Evolutionary conservation across 2,888 invertebrate species (phyloP), one percentile per base, ranked within the genome.

Genomic region (Papilio protenor): DNA sequence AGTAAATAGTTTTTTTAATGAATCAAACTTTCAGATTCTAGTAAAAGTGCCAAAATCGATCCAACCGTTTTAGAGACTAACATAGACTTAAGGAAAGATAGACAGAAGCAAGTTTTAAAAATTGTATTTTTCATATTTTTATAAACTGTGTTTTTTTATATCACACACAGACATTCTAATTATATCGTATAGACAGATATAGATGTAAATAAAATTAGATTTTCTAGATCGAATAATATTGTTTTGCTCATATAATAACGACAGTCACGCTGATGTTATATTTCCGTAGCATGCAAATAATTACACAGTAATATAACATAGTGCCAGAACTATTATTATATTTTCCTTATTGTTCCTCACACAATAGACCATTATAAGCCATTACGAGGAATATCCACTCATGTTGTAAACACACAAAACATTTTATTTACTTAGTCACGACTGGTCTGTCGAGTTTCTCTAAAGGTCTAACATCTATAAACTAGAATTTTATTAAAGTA

Each of bases 301-400:
- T 83, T 82, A 76, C 78, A 77, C 81, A 83, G 73, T 59, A 49
- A 85, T 83, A 78, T 82, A 77, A 79, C 66, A 76, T 80, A 77
- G 73, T 82, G 83, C 82, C 84, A 81, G 84, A 81, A 78, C 81
- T 76, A 81, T 79, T 79, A 80, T 81, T 79, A 84, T 85, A 85
- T 89, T 88, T 88, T 86, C 87, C 84, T 84, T 81, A 85, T 85
- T 87, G 86, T 86, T 84, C 82, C 77, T 80, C 81, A 83, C 83
- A 90, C 90, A 90, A 90, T 90, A 81, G 88, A 49, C 88, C 83
- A 90, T 90, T 89, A 88, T 84, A 80, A 83, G 80, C 80, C 72
- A 82, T 84, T 85, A 85, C 81, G 81, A 80, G 76, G 79, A 83
- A 85, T 85, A 81, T 82, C 75, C 79, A 83, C 77, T 80, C 71